A percentile compares a stretch with the other conserved stretches of the same genome.
These are phyloP conservation scores for Drosophila differens DNA, from an alignment of 2,888 invertebrate species.

Conservation along the genomic window DNA sequence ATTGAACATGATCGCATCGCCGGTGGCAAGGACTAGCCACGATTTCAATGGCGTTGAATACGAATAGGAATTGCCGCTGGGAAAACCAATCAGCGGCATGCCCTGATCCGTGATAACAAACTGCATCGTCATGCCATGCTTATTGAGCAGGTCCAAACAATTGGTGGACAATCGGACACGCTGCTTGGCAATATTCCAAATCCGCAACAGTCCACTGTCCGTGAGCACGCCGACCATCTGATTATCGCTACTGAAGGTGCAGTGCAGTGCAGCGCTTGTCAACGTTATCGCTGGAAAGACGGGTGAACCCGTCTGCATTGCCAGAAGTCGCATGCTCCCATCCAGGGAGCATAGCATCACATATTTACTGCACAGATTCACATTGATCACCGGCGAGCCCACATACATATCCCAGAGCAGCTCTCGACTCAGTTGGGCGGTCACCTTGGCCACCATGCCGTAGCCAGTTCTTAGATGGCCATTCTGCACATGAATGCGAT, in stretches of 20 bases:
- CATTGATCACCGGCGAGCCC: conserved; percentile 84
- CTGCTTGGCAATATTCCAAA: conserved; percentile 82
- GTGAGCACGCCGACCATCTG: conserved; percentile 84
- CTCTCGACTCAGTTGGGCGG: conserved; percentile 86
- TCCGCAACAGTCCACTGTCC: conserved; percentile 83
- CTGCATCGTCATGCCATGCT: conserved; percentile 87
- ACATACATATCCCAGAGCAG: conserved; percentile 90
- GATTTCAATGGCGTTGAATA: conserved; percentile 91
- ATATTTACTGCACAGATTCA: conserved; percentile 83
- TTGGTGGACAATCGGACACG: conserved; percentile 76
- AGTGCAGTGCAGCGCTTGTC: conserved; percentile 81
- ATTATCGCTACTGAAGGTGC: conserved; percentile 84
- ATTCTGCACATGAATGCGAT: conserved; percentile 86
- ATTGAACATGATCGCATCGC: conserved; percentile 86
- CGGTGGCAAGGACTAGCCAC: conserved; percentile 88
- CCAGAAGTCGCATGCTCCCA: conserved; percentile 82
- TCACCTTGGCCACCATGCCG: conserved; percentile 87
- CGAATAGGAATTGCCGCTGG: conserved; percentile 93
- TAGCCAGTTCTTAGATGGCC: conserved; percentile 87
- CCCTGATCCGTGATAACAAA: conserved; percentile 89
- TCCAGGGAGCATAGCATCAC: conserved; percentile 84
- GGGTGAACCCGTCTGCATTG: conserved; percentile 80
- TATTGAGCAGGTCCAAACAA: conserved; percentile 83
- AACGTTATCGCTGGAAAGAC: conserved; percentile 83
- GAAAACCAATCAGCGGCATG: conserved; percentile 93